phyloP scores from a whole-genome alignment of 2,888 invertebrate genomes.

The Oconnorella tubifera region DNA sequence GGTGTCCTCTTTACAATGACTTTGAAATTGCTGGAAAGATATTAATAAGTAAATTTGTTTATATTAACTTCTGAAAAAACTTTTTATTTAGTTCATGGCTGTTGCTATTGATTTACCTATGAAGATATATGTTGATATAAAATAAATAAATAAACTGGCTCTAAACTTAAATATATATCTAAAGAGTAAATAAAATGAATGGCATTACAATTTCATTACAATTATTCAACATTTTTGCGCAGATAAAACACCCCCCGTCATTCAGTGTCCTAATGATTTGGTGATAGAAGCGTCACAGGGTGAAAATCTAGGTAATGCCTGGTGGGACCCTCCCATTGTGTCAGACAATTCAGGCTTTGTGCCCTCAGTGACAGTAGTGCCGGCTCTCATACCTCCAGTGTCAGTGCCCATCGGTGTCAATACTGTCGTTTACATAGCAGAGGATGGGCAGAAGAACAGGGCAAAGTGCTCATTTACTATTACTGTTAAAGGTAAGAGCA shows the following conservation, averaged over 20 bases:
- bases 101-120: too few relatives aligned
- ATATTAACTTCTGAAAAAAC: too few relatives aligned
- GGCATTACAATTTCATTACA: too few relatives aligned
- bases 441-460: slow-evolving; percentile 64
- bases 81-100: too few relatives aligned
- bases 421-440: slow-evolving; percentile 64
- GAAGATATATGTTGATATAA: too few relatives aligned
- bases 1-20: too few relatives aligned
- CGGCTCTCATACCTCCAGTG: slow-evolving; percentile 61
- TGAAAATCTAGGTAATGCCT: slow-evolving; percentile 60
- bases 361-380: slow-evolving; percentile 63
- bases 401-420: slow-evolving; percentile 64
- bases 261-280: slow-evolving; percentile 63
- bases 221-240: too few relatives aligned
- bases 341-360: slow-evolving; percentile 63
- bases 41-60: too few relatives aligned
- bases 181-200: too few relatives aligned
- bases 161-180: too few relatives aligned
- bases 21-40: too few relatives aligned
- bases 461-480: slow-evolving; percentile 65
- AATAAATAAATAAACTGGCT: too few relatives aligned
- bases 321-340: slow-evolving; percentile 60
- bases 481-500: slow-evolving; percentile 55
- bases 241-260: slow-evolving; percentile 63
- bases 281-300: slow-evolving; percentile 58